These are phyloP conservation scores for Cydia splendana DNA, from an alignment of 1,140 invertebrate species.

Conservation along the genomic window DNA sequence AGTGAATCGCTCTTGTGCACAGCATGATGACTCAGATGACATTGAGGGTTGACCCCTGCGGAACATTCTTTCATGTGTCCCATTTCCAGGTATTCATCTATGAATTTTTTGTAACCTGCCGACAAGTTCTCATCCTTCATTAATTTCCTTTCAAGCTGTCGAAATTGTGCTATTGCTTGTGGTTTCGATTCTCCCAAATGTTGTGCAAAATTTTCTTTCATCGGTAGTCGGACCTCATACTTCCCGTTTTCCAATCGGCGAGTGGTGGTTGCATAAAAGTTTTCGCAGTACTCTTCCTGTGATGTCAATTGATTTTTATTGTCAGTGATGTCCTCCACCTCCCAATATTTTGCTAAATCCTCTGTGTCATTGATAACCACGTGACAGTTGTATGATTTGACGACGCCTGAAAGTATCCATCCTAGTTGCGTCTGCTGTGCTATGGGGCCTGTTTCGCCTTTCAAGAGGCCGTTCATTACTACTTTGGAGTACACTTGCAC, in stretches of 20 bases:
- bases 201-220: constrained; percentile 35
- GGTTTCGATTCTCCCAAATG: constrained; percentile 37
- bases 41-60: not conserved
- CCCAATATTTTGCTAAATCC: constrained; percentile 34
- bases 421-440: constrained; percentile 53
- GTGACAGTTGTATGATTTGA: constrained; percentile 34
- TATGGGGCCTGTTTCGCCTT: constrained; percentile 36
- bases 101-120: not conserved
- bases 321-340: constrained; percentile 34
- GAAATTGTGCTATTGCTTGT: constrained; percentile 40
- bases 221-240: constrained; percentile 31
- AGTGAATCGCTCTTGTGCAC: not conserved
- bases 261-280: constrained; percentile 8
- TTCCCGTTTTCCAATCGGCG: constrained; percentile 9
- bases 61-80: not conserved
- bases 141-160: constrained; percentile 38
- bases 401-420: constrained; percentile 49
- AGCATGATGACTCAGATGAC: not conserved
- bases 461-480: constrained; percentile 38
- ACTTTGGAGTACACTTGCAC: constrained; percentile 41
- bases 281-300: constrained; percentile 27
- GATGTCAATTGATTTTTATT: not conserved
- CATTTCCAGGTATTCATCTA: not conserved
- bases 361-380: constrained; percentile 22
- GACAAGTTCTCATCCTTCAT: not conserved